Evolutionary conservation across 2,113 vertebrate species (phyloP).

Genomic region (Pterocles burchelli): DNA sequence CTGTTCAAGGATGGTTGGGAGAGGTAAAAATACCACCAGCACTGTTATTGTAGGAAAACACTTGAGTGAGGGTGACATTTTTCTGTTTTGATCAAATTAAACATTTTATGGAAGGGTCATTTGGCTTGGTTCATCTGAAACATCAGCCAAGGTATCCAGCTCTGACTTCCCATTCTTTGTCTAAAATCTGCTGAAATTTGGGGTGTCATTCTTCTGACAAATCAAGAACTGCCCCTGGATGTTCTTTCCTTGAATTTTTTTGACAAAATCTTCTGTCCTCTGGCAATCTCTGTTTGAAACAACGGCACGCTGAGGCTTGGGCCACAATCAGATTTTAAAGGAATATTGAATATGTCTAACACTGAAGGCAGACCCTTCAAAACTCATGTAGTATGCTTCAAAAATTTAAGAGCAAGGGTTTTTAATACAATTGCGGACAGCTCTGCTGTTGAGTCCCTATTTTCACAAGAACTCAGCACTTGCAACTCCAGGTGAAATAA

Average conservation of each 20-base stretch:
- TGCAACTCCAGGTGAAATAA: conserved; percentile 22
- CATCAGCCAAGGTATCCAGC: neutral
- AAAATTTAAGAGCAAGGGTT: neutral
- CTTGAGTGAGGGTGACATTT: neutral
- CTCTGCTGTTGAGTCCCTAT: neutral
- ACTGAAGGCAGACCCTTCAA: neutral
- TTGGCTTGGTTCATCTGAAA: neutral
- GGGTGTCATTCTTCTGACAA: neutral
- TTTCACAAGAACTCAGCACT: neutral
- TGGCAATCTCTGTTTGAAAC: neutral
- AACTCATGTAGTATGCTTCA: neutral
- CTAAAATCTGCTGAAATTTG: neutral
- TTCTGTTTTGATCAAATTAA: neutral
- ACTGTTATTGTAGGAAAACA: neutral
- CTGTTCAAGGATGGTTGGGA: neutral
- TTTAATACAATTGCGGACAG: neutral
- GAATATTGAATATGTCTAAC: neutral
- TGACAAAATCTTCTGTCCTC: neutral
- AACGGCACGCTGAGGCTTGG: neutral
- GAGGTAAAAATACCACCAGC: neutral
- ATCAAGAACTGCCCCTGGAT: neutral
- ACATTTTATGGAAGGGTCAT: neutral
- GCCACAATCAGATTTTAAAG: neutral
- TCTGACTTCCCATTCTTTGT: neutral
- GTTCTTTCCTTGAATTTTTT: neutral